Evolutionary conservation across 2,797 vertebrate species (phyloP).

Genomic region (Tadarida brasiliensis): DNA sequence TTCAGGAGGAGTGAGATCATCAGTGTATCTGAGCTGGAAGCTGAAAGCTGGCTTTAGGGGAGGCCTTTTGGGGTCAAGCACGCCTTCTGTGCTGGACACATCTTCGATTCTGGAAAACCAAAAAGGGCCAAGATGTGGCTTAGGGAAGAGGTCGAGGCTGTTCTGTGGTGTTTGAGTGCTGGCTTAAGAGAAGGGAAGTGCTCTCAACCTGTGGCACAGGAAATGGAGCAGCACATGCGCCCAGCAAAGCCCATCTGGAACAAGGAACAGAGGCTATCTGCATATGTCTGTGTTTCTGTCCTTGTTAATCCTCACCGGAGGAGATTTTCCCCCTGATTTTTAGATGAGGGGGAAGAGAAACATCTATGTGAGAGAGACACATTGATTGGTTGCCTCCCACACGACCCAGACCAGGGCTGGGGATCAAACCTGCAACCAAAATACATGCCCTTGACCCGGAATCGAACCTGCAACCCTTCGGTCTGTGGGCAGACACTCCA

Average conservation of each 20-base stretch:
- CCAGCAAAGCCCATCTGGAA: not conserved
- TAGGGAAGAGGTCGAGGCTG: not conserved
- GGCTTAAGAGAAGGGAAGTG: not conserved
- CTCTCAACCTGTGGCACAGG: not conserved
- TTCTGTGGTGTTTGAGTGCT: not conserved
- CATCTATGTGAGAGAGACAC: too few species aligned
- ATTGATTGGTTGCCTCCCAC: too few species aligned
- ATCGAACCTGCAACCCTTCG: too few species aligned
- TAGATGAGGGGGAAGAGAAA: too few species aligned
- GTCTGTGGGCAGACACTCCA: too few species aligned
- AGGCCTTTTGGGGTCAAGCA: not conserved
- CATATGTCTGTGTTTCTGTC: not conserved
- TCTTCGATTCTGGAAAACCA: not conserved
- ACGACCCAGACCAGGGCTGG: too few species aligned
- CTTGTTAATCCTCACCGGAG: not conserved
- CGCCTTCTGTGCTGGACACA: not conserved
- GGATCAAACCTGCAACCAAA: too few species aligned
- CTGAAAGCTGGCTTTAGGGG: not conserved
- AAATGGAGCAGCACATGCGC: fast-evolving
- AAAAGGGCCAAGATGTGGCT: not conserved
- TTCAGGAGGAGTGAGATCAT: not conserved
- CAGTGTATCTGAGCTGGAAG: not conserved
- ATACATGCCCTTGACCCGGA: too few species aligned
- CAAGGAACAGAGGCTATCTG: not conserved
- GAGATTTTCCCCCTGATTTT: too few species aligned